Percentiles rank a stretch among this genome's conserved stretches.
phyloP scores from a whole-genome alignment of 1,140 invertebrate species.

The Reticulitermes speratus region DNA sequence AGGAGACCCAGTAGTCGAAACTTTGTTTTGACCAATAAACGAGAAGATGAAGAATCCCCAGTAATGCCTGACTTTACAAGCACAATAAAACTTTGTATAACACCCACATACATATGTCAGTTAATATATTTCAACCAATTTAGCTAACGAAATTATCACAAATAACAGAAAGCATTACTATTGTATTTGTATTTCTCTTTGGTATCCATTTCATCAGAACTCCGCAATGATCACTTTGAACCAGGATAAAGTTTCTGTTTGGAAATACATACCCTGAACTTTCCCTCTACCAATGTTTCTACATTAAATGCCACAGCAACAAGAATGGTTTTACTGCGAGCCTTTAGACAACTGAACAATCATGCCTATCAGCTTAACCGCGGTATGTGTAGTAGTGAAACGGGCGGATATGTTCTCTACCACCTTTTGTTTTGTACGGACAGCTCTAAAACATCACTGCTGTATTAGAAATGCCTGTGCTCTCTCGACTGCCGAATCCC shows the following conservation, averaged over 20 bases:
- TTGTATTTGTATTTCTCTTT: not conserved
- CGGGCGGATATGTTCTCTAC: not conserved
- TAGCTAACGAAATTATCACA: not conserved
- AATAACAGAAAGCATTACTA: not conserved
- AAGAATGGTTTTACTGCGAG: not conserved
- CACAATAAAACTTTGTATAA: no score
- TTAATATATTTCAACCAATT: not conserved
- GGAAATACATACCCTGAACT: not conserved
- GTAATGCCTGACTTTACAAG: no score
- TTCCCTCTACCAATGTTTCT: not conserved
- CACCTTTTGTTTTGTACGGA: no score
- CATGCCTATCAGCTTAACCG: not conserved
- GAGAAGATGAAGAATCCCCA: no score
- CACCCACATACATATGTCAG: no score
- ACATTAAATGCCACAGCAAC: not conserved
- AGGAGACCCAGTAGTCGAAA: no score
- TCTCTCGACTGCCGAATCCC: no score
- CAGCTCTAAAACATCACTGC: no score
- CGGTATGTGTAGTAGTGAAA: not conserved
- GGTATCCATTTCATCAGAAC: not conserved
- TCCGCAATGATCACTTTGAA: not conserved
- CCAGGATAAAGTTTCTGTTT: not conserved
- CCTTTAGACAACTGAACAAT: not conserved
- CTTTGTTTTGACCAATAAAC: no score
- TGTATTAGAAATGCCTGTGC: no score